A percentile compares a stretch with the other conserved stretches of the same genome.
Conservation (phyloP, 1,140 invertebrate species). For the Sweltsa coloradensis region DNA sequence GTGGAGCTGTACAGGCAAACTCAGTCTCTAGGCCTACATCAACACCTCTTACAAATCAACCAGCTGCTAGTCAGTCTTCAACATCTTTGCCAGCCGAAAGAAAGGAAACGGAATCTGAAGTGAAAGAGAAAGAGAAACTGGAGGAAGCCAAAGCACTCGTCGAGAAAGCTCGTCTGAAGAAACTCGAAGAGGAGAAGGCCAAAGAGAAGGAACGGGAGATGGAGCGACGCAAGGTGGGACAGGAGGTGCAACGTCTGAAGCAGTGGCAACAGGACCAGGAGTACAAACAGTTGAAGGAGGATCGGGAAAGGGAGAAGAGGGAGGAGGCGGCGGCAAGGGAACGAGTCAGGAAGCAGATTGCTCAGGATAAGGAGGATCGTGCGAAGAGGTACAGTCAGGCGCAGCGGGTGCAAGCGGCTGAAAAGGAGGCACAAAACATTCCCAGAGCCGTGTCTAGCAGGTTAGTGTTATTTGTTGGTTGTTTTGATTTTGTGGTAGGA, state of each 20-base stretch:
- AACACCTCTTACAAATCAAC: slow-evolving; percentile 7
- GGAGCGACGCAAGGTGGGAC: slow-evolving; percentile 53
- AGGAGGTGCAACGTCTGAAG: slow-evolving; percentile 54
- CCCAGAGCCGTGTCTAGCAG: not conserved
- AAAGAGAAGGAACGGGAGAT: slow-evolving; percentile 41
- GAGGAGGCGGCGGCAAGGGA: slow-evolving; percentile 53
- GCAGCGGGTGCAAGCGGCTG: too few relatives aligned
- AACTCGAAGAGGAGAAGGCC: slow-evolving; percentile 48
- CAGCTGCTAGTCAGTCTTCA: not conserved
- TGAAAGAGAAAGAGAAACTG: slow-evolving; percentile 25
- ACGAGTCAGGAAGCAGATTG: slow-evolving; percentile 58
- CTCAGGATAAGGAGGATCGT: slow-evolving; percentile 46
- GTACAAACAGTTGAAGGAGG: slow-evolving; percentile 44
- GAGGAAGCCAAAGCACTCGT: slow-evolving; percentile 38
- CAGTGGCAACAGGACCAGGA: slow-evolving; percentile 60
- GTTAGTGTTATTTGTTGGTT: too few relatives aligned
- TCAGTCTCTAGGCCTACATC: slow-evolving; percentile 7
- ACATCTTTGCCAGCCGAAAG: not conserved
- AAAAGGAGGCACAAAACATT: too few relatives aligned
- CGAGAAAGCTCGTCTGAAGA: slow-evolving; percentile 41
- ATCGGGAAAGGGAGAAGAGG: slow-evolving; percentile 56
- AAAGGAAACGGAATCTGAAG: not conserved
- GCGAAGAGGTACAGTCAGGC: too few relatives aligned
- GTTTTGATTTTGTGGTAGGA: too few relatives aligned
- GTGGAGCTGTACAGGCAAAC: not conserved